phyloP scores from a whole-genome alignment of 2,888 invertebrate genomes.

The Clitarchus hookeri region DNA sequence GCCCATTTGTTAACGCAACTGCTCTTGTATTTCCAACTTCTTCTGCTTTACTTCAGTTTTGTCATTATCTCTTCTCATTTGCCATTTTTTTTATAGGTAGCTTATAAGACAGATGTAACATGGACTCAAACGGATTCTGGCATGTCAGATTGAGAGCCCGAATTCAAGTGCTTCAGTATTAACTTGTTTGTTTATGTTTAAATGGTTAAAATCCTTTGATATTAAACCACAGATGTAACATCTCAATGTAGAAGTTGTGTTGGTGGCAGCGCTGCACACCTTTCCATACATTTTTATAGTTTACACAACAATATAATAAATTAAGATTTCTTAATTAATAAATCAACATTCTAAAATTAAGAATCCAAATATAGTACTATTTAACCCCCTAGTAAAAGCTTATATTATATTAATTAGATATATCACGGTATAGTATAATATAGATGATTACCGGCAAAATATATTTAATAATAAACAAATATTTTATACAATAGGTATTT shows the following conservation, averaged over 20 bases:
- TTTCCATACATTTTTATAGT: too few relatives aligned
- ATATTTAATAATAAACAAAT: too few relatives aligned
- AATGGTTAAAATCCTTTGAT: slow-evolving; percentile 7
- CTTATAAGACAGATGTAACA: not conserved
- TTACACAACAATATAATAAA: too few relatives aligned
- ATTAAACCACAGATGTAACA: slow-evolving; percentile 12
- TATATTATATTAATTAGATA: too few relatives aligned
- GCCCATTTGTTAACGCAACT: not conserved
- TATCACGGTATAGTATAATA: too few relatives aligned
- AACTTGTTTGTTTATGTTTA: not conserved
- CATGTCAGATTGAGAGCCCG: not conserved
- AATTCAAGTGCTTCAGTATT: not conserved
- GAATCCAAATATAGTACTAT: too few relatives aligned
- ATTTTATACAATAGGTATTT: too few relatives aligned
- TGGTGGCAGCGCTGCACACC: not conserved
- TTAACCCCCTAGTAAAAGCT: too few relatives aligned
- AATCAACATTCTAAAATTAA: too few relatives aligned
- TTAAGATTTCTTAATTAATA: too few relatives aligned
- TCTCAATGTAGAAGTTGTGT: not conserved
- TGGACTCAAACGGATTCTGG: not conserved
- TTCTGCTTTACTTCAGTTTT: not conserved
- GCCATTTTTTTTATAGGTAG: not conserved
- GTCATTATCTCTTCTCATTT: not conserved
- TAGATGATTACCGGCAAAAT: too few relatives aligned
- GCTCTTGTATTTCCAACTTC: not conserved